These are phyloP conservation scores for Julus scanicus DNA, from an alignment of 2,888 invertebrate genomes.

Conservation along the genomic window DNA sequence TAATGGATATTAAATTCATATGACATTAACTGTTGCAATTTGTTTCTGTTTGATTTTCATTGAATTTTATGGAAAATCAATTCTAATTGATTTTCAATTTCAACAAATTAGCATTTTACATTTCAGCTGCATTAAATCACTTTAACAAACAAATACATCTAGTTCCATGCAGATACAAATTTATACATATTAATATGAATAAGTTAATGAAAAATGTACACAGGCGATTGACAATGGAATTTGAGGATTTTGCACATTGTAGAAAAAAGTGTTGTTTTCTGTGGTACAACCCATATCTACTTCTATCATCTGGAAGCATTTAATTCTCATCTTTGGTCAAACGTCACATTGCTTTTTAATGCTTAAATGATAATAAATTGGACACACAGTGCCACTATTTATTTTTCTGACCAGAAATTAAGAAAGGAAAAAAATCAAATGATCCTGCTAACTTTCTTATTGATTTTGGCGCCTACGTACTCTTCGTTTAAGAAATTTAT, in stretches of 20 bases:
- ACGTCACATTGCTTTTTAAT: background rate
- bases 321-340: slow-evolving; percentile 29
- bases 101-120: background rate
- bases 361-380: background rate
- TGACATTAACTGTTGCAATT: background rate
- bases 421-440: background rate
- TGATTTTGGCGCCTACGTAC: background rate
- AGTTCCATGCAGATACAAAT: background rate
- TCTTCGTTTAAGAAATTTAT: background rate
- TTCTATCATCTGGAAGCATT: background rate
- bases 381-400: background rate
- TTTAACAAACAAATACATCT: background rate
- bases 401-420: slow-evolving; percentile 3
- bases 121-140: slow-evolving; percentile 16
- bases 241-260: background rate
- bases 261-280: background rate
- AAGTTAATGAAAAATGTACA: slow-evolving; percentile 1
- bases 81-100: background rate
- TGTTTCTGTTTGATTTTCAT: background rate
- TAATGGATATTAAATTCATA: background rate
- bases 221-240: background rate
- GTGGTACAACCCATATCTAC: background rate
- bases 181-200: slow-evolving; percentile 23
- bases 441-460: slow-evolving; percentile 22
- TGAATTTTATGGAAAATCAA: no score